Evolutionary conservation across 1,140 invertebrate genomes (phyloP), one percentile per base, ranked within the genome.

Genomic region (Drosophila rufa): DNA sequence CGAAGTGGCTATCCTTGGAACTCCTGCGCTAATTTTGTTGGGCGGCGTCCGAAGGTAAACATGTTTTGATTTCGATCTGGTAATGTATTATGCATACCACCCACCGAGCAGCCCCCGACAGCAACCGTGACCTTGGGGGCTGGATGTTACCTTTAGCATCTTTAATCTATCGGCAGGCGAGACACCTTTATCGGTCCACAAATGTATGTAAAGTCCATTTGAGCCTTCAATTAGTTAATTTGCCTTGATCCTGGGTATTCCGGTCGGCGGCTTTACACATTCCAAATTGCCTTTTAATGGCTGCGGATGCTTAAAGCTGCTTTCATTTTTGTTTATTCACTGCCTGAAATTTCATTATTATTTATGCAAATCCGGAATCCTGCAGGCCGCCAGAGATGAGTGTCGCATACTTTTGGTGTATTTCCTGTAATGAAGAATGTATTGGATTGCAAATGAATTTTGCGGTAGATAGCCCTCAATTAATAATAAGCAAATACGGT

Each of bases 1-100:
- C 42, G 48, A 74, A 50, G 59, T 51, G 76, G 62, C 25, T 47
- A 65, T 74, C 47, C 47, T 22, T 40, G 30, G 17, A 45, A 12
- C 14, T 55, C 22, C 56, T 38, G 50, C 43, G 70, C 53, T 45
- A 59, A 73, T 53, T 73, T 82, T 78, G 22, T 3, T 38, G 25
- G 40, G 17, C 45, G 50, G 30, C 65, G 55, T 40, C 56, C 43
- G 25, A 77, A 80, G 47, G 68, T 80, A 87, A 83, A 83, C 76
- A 87, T 83, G 80, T 74, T 89, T 84, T 87, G 80, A 84, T 89
- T 83, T 78, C 84, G 78, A 89, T 77, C 65, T 47, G 50, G 25
- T 48, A 76, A 87, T 89, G 62, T 80, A 75, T 87, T 89, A 87
- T 89, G 80, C 77, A 84, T 80, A 45, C 66, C 62, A 48, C 57